These are phyloP conservation scores for Rambutsinella grinnellia DNA, from an alignment of 2,888 invertebrate genomes.

Conservation along the genomic window DNA sequence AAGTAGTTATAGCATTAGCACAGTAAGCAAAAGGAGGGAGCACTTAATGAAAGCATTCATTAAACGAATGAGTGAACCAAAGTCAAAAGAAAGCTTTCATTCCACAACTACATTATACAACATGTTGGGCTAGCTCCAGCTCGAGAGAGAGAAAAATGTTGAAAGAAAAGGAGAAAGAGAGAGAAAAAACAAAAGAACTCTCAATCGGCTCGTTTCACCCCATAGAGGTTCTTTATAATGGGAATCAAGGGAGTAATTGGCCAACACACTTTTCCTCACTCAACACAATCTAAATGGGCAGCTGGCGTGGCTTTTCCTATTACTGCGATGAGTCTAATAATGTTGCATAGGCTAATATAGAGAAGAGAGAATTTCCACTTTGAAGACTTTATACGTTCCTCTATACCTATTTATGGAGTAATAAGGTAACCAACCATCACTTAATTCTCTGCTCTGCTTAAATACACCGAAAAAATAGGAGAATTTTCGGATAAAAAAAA, in stretches of 20 bases:
- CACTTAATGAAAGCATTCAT: constrained; percentile 48
- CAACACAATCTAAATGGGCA: constrained; percentile 52
- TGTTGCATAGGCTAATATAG: no score
- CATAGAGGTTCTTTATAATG: constrained; percentile 65
- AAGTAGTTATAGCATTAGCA: constrained; percentile 33
- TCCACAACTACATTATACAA: constrained; percentile 1
- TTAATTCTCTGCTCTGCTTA: neutral
- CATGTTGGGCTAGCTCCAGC: neutral
- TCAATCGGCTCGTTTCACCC: constrained; percentile 66
- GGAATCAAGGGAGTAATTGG: constrained; percentile 66
- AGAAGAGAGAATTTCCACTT: no score
- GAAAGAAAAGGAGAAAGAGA: constrained; percentile 20
- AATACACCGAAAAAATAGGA: no score
- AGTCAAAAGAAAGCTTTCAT: constrained; percentile 12
- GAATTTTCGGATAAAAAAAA: neutral
- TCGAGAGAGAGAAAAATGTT: constrained; percentile 19
- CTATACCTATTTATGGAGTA: no score
- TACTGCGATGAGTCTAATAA: constrained; percentile 34
- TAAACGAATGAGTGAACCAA: constrained; percentile 31
- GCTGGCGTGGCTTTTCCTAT: constrained; percentile 40
- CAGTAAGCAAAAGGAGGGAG: no score
- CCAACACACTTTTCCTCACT: constrained; percentile 61
- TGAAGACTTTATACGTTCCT: no score
- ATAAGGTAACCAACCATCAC: no score
- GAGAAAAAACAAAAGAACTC: constrained; percentile 53